Evolutionary conservation across 2,113 vertebrate species (phyloP).

Genomic region (Cavia aperea): DNA sequence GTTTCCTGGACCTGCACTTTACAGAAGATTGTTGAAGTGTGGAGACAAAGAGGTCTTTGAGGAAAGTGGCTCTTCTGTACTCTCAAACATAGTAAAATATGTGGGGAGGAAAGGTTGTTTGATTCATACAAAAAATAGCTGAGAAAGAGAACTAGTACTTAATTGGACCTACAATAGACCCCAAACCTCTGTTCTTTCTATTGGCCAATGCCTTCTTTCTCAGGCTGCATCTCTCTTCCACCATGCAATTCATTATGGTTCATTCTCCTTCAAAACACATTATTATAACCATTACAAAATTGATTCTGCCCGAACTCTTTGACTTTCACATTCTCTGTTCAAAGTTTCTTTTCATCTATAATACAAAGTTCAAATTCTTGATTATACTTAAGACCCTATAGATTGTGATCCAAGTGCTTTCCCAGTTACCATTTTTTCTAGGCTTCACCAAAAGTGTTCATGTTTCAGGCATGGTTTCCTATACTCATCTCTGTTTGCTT

Average conservation of each 20-base stretch:
- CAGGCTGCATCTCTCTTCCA: no score
- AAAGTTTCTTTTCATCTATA: neutral
- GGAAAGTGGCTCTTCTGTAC: neutral
- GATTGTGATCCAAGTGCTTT: neutral
- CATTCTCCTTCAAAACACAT: slow-evolving; percentile 1
- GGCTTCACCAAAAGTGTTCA: neutral
- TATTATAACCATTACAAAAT: neutral
- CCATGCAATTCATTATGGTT: no score
- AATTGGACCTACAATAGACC: neutral
- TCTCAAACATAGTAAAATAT: neutral
- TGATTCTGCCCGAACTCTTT: neutral
- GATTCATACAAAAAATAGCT: neutral
- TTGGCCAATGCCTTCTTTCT: no score
- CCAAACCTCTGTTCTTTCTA: neutral
- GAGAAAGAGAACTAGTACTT: neutral
- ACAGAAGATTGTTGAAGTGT: neutral
- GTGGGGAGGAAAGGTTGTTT: neutral
- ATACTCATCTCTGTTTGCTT: neutral
- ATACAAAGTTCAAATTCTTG: slow-evolving; percentile 19
- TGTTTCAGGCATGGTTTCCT: neutral
- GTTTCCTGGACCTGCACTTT: neutral
- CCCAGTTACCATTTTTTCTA: neutral
- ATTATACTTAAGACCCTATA: neutral
- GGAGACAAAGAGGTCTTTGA: neutral
- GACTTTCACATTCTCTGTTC: neutral